Base-by-base conservation (phyloP, 2,888 invertebrate species). In the Lacanobia wlatinum region DNA sequence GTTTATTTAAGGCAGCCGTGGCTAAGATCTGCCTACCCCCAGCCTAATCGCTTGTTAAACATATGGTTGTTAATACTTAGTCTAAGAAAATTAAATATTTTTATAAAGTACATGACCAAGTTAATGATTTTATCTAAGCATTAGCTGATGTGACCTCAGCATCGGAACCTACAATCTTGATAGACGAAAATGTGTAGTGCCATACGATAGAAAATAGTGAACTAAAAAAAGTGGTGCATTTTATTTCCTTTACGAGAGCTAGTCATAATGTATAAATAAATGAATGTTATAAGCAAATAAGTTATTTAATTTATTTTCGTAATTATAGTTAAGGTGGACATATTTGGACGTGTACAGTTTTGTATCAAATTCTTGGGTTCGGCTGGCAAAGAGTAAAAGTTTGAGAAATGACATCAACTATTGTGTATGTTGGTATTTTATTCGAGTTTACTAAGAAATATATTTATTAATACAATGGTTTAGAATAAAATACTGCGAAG, bases 51-150 rank as follows among this genome's bases (percentile, higher is more conserved):
- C 90, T 89, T 90, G 87, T 88, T 90, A 86, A 63, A 77, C 12
- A 59, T 87, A 88, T 82, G 87, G 88, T 89, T 92, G 88, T 90
- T 92, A 85, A 88, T 86, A 87, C 68, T 83, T 89, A 92, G 85
- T 76, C 48, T 93, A 93, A 93, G 92, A 87, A 89, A 91, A 90
- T 89, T 87, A 84, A 84, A 93, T 95, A 95, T 95, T 95, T 95
- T 95, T 95, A 88, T 95, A 95, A 90, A 79, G 74, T 90, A 81
- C 87, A 88, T 89, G 95, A 95, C 95, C 95, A 95, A 95, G 87
- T 88, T 89, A 89, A 89, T 87, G 87, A 89, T 91, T 92, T 86
- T 88, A 87, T 86, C 76, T 86, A 87, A 84, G 83, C 83, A 82
- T 83, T 80, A 73, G 80, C 83, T 85, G 85, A 66, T 80, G 64